phyloP scores from a whole-genome alignment of 2,888 invertebrate species.

The Ligdia adustata region DNA sequence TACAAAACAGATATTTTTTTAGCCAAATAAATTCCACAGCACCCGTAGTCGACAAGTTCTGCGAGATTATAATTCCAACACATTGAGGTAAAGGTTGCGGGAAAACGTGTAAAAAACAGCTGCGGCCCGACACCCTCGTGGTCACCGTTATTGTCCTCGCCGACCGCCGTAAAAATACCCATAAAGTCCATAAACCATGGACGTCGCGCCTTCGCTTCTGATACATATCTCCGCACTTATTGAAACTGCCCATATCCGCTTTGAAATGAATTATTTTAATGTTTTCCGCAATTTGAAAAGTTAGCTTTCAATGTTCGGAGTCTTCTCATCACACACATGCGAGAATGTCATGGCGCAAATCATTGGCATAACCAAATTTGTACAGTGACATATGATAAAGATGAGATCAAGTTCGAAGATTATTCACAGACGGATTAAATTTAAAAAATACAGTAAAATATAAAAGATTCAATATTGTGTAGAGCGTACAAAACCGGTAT shows the following conservation, averaged over 20 bases:
- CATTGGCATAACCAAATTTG: too few species aligned
- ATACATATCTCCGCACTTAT: conserved; percentile 64
- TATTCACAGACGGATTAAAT: too few species aligned
- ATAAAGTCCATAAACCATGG: conserved; percentile 77
- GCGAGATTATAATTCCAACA: conserved; percentile 46
- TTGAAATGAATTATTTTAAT: conserved; percentile 42
- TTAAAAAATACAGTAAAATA: too few species aligned
- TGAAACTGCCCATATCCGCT: conserved; percentile 57
- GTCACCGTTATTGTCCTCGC: conserved; percentile 72
- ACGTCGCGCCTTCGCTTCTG: conserved; percentile 44
- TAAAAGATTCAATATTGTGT: too few species aligned
- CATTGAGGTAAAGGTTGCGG: conserved; percentile 65
- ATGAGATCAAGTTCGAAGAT: too few species aligned
- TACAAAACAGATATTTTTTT: too few species aligned
- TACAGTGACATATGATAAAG: too few species aligned
- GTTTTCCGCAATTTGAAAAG: conserved; percentile 18
- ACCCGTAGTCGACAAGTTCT: conserved; percentile 33
- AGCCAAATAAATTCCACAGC: conserved; percentile 7
- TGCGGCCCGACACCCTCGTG: conserved; percentile 78
- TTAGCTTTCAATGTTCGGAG: too few species aligned
- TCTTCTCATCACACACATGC: too few species aligned
- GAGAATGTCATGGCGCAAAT: too few species aligned
- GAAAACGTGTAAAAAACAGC: conserved; percentile 86
- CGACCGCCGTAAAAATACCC: conserved; percentile 70
- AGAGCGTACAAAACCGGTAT: too few species aligned